Percentiles rank a stretch among this genome's conserved stretches.
phyloP scores from a whole-genome alignment of 1,140 invertebrate genomes.

The Eubasilissa regina region DNA sequence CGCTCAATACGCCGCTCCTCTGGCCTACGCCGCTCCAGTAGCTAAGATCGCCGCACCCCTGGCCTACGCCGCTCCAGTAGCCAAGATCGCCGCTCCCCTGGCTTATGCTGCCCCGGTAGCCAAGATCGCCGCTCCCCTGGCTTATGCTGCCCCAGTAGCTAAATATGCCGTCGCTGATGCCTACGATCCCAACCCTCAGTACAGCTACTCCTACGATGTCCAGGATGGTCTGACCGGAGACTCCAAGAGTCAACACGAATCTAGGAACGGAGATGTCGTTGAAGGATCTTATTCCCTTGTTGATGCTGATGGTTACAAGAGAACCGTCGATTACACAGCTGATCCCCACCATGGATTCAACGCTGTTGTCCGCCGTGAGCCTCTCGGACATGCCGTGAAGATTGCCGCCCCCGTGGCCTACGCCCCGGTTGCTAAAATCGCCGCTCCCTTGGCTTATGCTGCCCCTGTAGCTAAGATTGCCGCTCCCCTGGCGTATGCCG shows the following conservation, averaged over 20 bases:
- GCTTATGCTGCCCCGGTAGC: constrained; percentile 61
- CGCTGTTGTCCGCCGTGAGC: constrained; percentile 70
- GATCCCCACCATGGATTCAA: constrained; percentile 73
- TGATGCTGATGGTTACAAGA: constrained; percentile 78
- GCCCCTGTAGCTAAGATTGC: constrained; percentile 55
- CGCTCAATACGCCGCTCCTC: constrained; percentile 60
- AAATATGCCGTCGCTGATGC: constrained; percentile 67
- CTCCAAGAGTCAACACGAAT: constrained; percentile 70
- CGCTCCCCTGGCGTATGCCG: constrained; percentile 54
- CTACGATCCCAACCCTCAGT: constrained; percentile 78
- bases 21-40: constrained; percentile 58
- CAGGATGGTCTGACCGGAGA: constrained; percentile 76
- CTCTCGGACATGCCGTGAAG: constrained; percentile 62
- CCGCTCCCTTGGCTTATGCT: constrained; percentile 56
- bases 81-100: constrained; percentile 63
- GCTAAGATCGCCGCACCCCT: constrained; percentile 47
- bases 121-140: constrained; percentile 64
- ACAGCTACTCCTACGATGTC: constrained; percentile 79
- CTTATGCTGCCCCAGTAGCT: constrained; percentile 65
- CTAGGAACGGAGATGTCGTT: constrained; percentile 76
- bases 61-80: constrained; percentile 62
- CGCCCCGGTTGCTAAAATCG: constrained; percentile 60
- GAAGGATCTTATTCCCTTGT: constrained; percentile 77
- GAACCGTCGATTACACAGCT: constrained; percentile 78
- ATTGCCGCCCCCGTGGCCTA: constrained; percentile 40